Conservation (phyloP, 92 coral and sea anemone species). For the Muricea muricata region DNA sequence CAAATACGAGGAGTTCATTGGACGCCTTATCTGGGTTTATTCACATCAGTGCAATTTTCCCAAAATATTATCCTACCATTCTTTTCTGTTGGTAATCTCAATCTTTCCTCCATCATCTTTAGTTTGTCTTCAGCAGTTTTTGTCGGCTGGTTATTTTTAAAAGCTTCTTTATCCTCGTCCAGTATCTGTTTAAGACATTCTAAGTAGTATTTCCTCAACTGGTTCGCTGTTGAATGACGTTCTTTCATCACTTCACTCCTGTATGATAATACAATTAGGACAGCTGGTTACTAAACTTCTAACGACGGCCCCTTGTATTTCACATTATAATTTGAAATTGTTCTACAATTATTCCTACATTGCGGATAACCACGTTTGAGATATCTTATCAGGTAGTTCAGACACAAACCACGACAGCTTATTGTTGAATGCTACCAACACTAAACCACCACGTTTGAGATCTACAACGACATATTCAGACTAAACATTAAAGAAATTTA, state of each 20-base stretch:
- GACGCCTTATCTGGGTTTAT: no score
- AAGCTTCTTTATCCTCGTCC: constrained; percentile 81
- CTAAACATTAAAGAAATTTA: no score
- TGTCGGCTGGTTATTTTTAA: constrained; percentile 57
- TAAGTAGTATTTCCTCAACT: constrained; percentile 84
- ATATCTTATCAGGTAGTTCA: no score
- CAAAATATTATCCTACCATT: background rate
- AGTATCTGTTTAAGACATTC: constrained; percentile 91
- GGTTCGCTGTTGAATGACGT: constrained; percentile 95
- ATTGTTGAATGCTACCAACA: no score
- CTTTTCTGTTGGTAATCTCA: constrained; percentile 4
- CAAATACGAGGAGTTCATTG: no score
- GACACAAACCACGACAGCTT: no score
- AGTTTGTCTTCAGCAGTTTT: constrained; percentile 71
- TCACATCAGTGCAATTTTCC: no score
- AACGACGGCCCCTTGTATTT: no score
- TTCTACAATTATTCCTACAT: background rate
- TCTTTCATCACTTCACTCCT: constrained; percentile 91
- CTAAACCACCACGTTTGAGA: no score
- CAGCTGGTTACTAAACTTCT: no score
- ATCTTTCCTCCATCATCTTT: constrained; percentile 70
- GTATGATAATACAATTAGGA: background rate
- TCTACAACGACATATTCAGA: no score
- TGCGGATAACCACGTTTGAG: background rate
- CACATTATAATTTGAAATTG: no score